Evolutionary conservation across 2,113 vertebrate genomes (phyloP), one percentile per base, ranked within the genome.

Genomic region (Malurus melanocephalus): DNA sequence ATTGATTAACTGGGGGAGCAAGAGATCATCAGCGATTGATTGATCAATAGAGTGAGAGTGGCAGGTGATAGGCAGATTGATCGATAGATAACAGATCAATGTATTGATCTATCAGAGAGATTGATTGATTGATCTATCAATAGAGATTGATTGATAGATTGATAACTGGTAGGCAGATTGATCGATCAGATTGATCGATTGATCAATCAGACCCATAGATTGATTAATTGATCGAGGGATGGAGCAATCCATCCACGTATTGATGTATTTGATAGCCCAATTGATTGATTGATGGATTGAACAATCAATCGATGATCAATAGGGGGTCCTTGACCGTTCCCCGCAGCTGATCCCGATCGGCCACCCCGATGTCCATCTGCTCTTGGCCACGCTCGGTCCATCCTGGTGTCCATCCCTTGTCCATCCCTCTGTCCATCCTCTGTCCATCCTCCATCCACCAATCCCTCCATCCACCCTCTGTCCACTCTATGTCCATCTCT

Each of bases 301-400:
- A 0, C 4, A 1, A 43, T 32, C 24, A 3, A 19, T 9, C 42
- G 46, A 10, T 16, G 43, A 51, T 73, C 53, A 32, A 16, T 6
- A 27, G 46, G 7, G 30, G 33, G 24, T 49, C 51, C 13, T 23
- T 3, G 9, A 10, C n/a, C 3, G 4, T 20, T 61, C n/a, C 4
- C n/a, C 1, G 7, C 1, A 26, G 26, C 17, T 13, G 7, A 5
- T 23, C 61, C 7, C 13, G 62, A 43, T 45, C 15, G 27, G 27
- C 42, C 68, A 16, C 28, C n/a, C 24, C 1, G 1, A 6, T 22
- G 5, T 30, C 23, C 30, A 2, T 2, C 69, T 24, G 7, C 20
- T 22, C 30, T 4, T 1, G 35, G 35, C 16, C 46, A 26, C 21
- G 7, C 38, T 5, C 4, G 10, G 71, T 26, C 40, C 76, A 38